Conservation (phyloP, 2,888 invertebrate species). For the Netelia virgata region DNA sequence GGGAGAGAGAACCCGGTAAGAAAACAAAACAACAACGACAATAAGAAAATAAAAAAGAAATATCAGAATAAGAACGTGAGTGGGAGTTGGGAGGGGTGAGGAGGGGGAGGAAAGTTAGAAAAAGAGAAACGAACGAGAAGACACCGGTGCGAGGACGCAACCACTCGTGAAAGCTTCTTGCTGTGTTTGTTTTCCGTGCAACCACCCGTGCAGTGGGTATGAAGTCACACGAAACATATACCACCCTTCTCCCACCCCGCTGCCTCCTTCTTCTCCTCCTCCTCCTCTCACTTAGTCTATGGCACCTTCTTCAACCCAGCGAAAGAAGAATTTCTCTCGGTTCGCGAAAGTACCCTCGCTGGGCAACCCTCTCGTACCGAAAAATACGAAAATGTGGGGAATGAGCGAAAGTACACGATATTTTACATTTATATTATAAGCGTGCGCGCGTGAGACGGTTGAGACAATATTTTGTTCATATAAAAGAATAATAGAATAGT, state of each 20-base stretch:
- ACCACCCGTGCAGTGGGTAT: conserved; percentile 44
- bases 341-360: neutral
- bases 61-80: conserved; percentile 6
- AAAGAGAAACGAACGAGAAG: conserved; percentile 19
- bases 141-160: conserved; percentile 69
- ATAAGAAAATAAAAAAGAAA: conserved; percentile 28
- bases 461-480: neutral
- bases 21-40: neutral
- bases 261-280: no score
- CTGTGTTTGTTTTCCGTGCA: conserved; percentile 75
- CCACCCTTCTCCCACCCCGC: neutral
- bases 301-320: neutral
- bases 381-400: conserved; percentile 32
- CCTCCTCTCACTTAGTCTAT: no score
- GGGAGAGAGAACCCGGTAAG: conserved; percentile 9
- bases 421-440: neutral
- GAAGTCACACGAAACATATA: conserved; percentile 55
- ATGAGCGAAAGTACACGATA: conserved; percentile 25
- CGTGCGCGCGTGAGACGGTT: neutral
- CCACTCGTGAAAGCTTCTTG: conserved; percentile 75
- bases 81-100: conserved; percentile 39
- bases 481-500: no score
- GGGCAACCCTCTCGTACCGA: neutral
- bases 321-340: conserved; percentile 5
- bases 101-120: conserved; percentile 55